Conservation (phyloP, 2,113 vertebrate species). For the Raja brachyura region DNA sequence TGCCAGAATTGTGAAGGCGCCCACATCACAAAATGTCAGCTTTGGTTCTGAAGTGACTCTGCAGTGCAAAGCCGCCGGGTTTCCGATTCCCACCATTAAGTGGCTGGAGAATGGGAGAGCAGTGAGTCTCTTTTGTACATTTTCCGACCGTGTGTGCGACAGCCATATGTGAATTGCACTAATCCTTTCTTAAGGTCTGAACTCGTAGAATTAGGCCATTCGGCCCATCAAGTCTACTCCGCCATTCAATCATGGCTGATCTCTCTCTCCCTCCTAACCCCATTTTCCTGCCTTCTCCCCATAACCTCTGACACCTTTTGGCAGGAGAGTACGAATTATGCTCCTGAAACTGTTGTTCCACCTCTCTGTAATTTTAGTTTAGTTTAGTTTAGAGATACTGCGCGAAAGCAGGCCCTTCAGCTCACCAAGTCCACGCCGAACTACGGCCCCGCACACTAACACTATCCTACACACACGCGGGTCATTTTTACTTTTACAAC, state of each 20-base stretch:
- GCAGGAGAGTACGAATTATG: neutral
- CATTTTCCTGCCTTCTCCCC: no score
- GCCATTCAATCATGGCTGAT: no score
- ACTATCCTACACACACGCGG: no score
- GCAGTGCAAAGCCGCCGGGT: constrained; percentile 77
- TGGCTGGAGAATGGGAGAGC: constrained; percentile 95
- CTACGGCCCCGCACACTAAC: no score
- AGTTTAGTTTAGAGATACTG: no score
- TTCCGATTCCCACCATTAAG: constrained; percentile 80
- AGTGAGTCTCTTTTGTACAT: constrained; percentile 60
- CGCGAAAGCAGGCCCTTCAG: no score
- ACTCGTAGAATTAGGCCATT: no score
- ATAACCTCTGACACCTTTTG: neutral
- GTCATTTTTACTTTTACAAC: no score
- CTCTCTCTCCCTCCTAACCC: no score
- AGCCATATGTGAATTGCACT: neutral
- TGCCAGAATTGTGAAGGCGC: constrained; percentile 82
- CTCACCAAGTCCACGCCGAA: no score
- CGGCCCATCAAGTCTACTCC: no score
- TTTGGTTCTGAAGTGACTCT: constrained; percentile 81
- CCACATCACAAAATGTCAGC: constrained; percentile 79
- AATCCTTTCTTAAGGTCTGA: neutral
- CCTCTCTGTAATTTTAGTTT: neutral
- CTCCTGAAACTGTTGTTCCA: neutral
- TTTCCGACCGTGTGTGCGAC: neutral